Percentiles rank a stretch among this genome's conserved stretches.
These are phyloP conservation scores for Aplocera efformata DNA, from an alignment of 2,888 invertebrate species.

Conservation along the genomic window DNA sequence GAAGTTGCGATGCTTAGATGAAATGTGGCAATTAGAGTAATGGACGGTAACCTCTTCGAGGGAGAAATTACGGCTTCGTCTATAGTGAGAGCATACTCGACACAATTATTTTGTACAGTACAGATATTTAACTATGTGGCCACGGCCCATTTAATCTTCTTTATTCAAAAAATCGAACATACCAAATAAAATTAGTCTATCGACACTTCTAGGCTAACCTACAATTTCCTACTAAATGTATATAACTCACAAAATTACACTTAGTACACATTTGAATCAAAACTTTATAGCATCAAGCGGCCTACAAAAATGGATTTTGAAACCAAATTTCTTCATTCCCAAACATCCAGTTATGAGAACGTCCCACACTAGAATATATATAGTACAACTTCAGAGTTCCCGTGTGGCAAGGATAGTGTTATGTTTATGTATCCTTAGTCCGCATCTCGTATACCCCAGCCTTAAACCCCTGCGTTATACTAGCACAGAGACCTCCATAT, in stretches of 20 bases:
- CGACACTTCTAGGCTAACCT: too few species aligned
- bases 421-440: slow-evolving; percentile 5
- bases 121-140: slow-evolving; percentile 63
- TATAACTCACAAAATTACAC: too few species aligned
- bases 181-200: too few species aligned
- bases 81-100: slow-evolving; percentile 66
- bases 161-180: slow-evolving; percentile 51
- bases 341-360: too few species aligned
- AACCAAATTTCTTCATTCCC: too few species aligned
- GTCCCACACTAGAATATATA: too few species aligned
- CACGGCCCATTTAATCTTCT: slow-evolving; percentile 73
- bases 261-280: too few species aligned
- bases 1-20: slow-evolving; percentile 73
- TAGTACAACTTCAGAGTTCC: background rate
- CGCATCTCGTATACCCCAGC: background rate
- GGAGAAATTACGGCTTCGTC: slow-evolving; percentile 70
- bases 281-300: too few species aligned
- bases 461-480: slow-evolving; percentile 18
- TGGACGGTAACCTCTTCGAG: slow-evolving; percentile 68
- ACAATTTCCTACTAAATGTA: too few species aligned
- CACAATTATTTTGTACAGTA: slow-evolving; percentile 67
- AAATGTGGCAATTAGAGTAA: slow-evolving; percentile 78
- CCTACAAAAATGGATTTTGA: too few species aligned
- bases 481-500: slow-evolving; percentile 27
- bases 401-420: slow-evolving; percentile 9